These are phyloP conservation scores for Chaenogobius annularis DNA, from an alignment of 2,113 vertebrate genomes.

Conservation along the genomic window DNA sequence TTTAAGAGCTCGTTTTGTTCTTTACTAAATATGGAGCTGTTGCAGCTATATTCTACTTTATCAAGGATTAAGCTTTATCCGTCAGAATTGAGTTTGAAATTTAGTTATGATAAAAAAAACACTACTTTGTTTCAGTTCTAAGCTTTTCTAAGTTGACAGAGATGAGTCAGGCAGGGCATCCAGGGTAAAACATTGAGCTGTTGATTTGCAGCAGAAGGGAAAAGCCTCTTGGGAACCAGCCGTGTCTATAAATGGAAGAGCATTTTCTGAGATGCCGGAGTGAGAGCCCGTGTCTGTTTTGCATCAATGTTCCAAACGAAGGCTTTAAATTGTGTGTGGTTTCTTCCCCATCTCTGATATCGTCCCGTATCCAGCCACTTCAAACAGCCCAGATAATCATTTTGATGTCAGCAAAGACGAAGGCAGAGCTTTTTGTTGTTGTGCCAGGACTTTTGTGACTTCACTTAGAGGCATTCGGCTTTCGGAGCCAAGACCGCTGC, in stretches of 20 bases:
- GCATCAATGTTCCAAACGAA: conserved; percentile 35
- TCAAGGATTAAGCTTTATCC: too few species aligned
- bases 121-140: too few species aligned
- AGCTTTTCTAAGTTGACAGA: neutral
- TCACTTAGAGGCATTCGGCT: conserved; percentile 42
- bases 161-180: neutral
- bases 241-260: neutral
- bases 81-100: too few species aligned
- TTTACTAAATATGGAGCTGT: too few species aligned
- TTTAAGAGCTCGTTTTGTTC: too few species aligned
- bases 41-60: too few species aligned
- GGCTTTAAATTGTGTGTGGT: conserved; percentile 22
- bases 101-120: too few species aligned
- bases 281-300: conserved; percentile 34
- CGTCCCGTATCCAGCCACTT: conserved; percentile 2
- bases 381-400: conserved; percentile 41
- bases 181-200: neutral
- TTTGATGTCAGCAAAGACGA: conserved; percentile 47
- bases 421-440: conserved; percentile 41
- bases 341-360: conserved; percentile 30
- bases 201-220: neutral
- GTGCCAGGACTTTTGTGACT: conserved; percentile 37
- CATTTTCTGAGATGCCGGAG: neutral
- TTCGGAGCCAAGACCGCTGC: conserved; percentile 41
- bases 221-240: conserved; percentile 21